Conservation (phyloP, 2,888 invertebrate genomes). For the Caradrina kadenii region DNA sequence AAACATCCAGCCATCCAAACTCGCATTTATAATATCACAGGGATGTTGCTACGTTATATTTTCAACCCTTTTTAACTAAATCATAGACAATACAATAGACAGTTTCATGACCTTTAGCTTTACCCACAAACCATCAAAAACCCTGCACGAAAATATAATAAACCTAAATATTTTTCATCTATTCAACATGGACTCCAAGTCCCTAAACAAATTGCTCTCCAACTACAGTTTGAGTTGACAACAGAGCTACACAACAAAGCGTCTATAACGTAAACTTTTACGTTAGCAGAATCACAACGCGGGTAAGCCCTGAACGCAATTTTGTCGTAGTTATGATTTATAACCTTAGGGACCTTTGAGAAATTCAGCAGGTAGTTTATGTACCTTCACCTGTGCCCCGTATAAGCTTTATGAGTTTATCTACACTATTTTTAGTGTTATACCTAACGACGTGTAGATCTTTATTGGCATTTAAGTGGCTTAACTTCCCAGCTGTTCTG, state of each 20-base stretch:
- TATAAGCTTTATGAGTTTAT: conserved; percentile 51
- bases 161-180: conserved; percentile 45
- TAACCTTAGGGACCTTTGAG: conserved; percentile 51
- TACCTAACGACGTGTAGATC: conserved; percentile 9
- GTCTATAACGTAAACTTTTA: conserved; percentile 61
- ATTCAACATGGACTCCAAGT: conserved; percentile 29
- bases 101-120: conserved; percentile 5
- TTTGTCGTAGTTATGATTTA: conserved; percentile 65
- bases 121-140: conserved; percentile 3
- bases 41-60: background rate
- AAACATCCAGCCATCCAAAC: too few species aligned
- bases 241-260: conserved; percentile 51
- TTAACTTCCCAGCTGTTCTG: conserved; percentile 30
- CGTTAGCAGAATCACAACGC: conserved; percentile 57
- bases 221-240: conserved; percentile 54
- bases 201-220: conserved; percentile 48
- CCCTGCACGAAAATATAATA: conserved; percentile 31
- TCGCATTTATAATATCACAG: too few species aligned
- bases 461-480: conserved; percentile 28
- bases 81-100: conserved; percentile 11
- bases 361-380: conserved; percentile 54
- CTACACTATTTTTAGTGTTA: conserved; percentile 37
- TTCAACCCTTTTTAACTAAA: background rate
- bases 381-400: conserved; percentile 39
- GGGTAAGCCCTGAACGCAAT: conserved; percentile 57